Evolutionary conservation across 2,113 vertebrate species (phyloP).

Genomic region (Solea solea): DNA sequence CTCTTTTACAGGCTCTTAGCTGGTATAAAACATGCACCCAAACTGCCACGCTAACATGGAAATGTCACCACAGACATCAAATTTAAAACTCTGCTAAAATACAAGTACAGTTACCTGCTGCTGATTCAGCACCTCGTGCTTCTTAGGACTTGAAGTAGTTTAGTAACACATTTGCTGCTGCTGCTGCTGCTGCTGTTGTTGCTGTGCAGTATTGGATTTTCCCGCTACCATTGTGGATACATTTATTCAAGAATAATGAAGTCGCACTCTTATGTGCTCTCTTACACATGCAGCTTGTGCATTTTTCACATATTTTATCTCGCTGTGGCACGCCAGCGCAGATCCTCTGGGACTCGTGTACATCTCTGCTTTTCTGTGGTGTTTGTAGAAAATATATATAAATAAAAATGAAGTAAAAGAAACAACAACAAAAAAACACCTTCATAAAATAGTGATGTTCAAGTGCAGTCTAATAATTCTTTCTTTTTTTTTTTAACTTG

Average conservation of each 20-base stretch:
- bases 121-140: not conserved
- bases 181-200: no score
- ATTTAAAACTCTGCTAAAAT: not conserved
- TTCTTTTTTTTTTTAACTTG: not conserved
- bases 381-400: slow-evolving; percentile 12
- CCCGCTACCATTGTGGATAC: slow-evolving; percentile 34
- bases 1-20: not conserved
- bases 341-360: slow-evolving; percentile 15
- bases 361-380: slow-evolving; percentile 2
- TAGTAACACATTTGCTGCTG: slow-evolving; percentile 51
- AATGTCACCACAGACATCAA: not conserved
- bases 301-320: slow-evolving; percentile 18
- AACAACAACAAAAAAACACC: not conserved
- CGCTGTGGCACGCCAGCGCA: not conserved
- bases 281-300: slow-evolving; percentile 23
- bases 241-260: slow-evolving; percentile 64
- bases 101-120: not conserved
- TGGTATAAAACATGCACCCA: not conserved
- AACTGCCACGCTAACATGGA: not conserved
- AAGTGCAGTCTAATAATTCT: slow-evolving; percentile 12
- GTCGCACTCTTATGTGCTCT: slow-evolving; percentile 16
- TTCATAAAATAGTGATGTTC: slow-evolving; percentile 3
- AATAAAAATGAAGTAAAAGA: not conserved
- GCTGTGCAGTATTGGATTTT: slow-evolving; percentile 54
- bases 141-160: slow-evolving; percentile 13